Evolutionary conservation across 2,888 invertebrate species (phyloP), one percentile per base, ranked within the genome.

Genomic region (Abrostola tripartita): DNA sequence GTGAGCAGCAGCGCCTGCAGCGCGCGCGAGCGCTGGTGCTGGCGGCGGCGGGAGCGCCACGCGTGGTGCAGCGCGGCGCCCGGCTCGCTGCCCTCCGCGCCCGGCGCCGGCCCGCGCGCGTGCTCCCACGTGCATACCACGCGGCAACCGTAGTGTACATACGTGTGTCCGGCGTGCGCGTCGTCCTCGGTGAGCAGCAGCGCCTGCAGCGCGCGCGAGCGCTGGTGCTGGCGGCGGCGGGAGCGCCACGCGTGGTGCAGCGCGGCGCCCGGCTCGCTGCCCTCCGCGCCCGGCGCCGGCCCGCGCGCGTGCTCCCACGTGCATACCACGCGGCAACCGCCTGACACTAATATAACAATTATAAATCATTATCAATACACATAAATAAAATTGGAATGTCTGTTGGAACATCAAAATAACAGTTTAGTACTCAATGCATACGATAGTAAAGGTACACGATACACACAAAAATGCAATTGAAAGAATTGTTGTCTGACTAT

Each of bases 81-180:
- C 41, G 79, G 82, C 35, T 82, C 85, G 35, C 76, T 65, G 51
- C 81, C 81, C 38, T 50, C 71, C 64, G 12, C 72, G 49, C 54
- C 96, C 5, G 52, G 58, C 0, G 38, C 65, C 71, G 60, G 81
- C 54, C 74, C 75, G 55, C 96, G 96, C 0, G 97, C 95, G 89
- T 98, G 97, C 88, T 99, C 99, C 99, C 99, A 99, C 83, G 97
- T 94, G 80, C 98, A 98, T 71, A 96, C 93, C 5, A 98, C 96
- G n/a, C n/a, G n/a, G n/a, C n/a, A n/a, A n/a, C n/a, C 11, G 5
- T 2, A 6, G 6, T 35, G 0, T 60, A 55, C 71, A 52, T 24
- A 85, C 84, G 81, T 76, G 71, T 90, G 85, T 14, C 87, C 82
- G 2, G 85, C 79, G 37, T 84, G 81, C 59, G 81, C 79, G 63